Evolutionary conservation across 2,888 invertebrate genomes (phyloP), one percentile per base, ranked within the genome.

Genomic region (Odontothrips loti): DNA sequence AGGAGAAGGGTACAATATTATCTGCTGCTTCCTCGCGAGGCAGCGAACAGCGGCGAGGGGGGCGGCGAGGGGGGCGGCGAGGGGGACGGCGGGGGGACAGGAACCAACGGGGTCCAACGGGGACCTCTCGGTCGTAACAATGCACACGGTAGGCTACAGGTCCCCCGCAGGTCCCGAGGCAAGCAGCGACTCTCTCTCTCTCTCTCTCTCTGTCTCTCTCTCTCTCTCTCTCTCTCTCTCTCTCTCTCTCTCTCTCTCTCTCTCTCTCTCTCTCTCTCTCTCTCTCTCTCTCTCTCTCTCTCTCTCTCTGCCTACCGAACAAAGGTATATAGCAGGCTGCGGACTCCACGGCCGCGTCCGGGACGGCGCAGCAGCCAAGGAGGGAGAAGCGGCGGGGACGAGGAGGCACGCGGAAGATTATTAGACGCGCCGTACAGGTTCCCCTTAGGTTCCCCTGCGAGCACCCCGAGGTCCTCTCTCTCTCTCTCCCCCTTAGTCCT

Each of bases 401-500:
- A 27, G 68, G 68, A 75, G 68, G 23, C 68, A 27, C 27, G 23
- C 23, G 68, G 68, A 75, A 27, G 68, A 75, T 75, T 75, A 75
- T 75, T 75, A 75, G 68, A 27, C 68, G 68, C 8, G 68, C 10
- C 11, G 23, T 23, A 23, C 68, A 75, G 68, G 68, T 43, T 75
- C 68, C 68, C 68, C 15, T 6, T 15, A 17, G 34, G 34, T 43
- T n/a, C 58, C 51, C 20, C 10, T 10, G 51, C 51, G 20, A 10
- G 15, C 15, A 8, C n/a, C n/a, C 58, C 58, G n/a, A n/a, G n/a
- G n/a, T 58, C 58, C 58, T 58, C 58, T 17, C 0, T 17, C 58
- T 58, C 58, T 2, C 10, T 15, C 58, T 58, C 15, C 58, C 58
- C 58, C 17, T 58, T 58, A 4, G 58, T 20, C 51, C 51, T 51